Percentiles rank a stretch among this genome's conserved stretches.
phyloP scores from a whole-genome alignment of 1,140 invertebrate species.

The Portunus trituberculatus region DNA sequence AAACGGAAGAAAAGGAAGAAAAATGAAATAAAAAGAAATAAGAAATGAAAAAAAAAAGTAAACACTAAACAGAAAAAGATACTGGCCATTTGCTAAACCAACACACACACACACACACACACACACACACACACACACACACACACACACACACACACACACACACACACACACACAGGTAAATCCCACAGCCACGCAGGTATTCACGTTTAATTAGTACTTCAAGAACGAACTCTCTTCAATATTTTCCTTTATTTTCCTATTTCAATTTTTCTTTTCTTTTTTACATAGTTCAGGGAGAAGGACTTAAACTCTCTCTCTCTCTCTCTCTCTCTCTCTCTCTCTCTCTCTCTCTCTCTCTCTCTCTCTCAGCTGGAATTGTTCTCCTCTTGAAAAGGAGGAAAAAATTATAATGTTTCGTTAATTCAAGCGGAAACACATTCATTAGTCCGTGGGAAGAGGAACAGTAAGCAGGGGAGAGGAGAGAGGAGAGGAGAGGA shows the following conservation, averaged over 20 bases:
- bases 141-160: neutral
- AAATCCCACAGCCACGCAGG: neutral
- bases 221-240: neutral
- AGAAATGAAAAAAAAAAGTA: no score
- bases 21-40: no score
- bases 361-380: neutral
- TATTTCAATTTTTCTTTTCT: neutral
- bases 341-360: no score
- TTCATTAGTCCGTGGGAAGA: neutral
- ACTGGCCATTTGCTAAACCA: neutral
- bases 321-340: no score
- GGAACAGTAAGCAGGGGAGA: neutral
- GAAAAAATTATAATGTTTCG: neutral
- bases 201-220: neutral
- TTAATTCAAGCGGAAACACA: neutral
- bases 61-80: no score
- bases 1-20: no score
- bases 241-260: neutral
- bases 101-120: neutral
- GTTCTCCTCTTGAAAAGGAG: neutral
- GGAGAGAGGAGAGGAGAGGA: neutral
- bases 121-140: neutral
- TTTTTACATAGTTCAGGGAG: neutral
- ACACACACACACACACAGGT: neutral
- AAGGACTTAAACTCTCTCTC: no score